Base-by-base conservation (phyloP, 2,888 invertebrate genomes). In the Polylopha cassiicola region DNA sequence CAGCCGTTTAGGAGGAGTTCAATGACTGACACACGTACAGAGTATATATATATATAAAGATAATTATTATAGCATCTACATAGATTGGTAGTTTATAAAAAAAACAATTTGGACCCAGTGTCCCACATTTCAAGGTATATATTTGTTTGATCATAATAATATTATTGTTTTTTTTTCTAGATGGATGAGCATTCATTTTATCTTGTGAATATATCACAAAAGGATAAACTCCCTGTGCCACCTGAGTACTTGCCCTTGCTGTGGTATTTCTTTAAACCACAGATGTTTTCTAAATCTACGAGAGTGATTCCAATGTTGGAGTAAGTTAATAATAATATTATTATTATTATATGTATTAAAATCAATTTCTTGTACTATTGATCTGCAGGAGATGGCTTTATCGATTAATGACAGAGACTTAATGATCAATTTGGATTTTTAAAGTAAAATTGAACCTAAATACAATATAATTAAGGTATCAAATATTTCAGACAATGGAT, bases 281-380 rank as follows among this genome's bases (percentile, higher is more conserved):
- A 90, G 53, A 87, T 89, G 65, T 74, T 87, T 28, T 87, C 87
- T 17, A 87, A 89, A 36, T 78, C 74, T 4, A 88, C 82, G 30
- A 86, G 85, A 55, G 75, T 94, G 5, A 92, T 94, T 63, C 91
- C 92, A 6, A 87, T 89, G 65, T 61, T 94, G 45, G 94, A 94
- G 93, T 92, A 75, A 88, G 91, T 87, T 44, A 43, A n/a, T n/a
- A n/a, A n/a, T n/a, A n/a, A n/a, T 14, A 29, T 20, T 39, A 15
- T 20, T 59, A 36, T 39, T 18, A 18, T 20, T 37, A 24, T n/a
- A 14, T 15, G 6, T 39, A 14, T 9, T 28, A 1, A 15, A 28
- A 16, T 3, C 4, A 9, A 2, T 28, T 16, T 27, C 13, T 26
- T 1, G 1, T 14, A 26, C 7, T 13, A 13, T 11, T n/a, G n/a